Conservation (phyloP, 2,888 invertebrate genomes). For the Parnassius apollo region DNA sequence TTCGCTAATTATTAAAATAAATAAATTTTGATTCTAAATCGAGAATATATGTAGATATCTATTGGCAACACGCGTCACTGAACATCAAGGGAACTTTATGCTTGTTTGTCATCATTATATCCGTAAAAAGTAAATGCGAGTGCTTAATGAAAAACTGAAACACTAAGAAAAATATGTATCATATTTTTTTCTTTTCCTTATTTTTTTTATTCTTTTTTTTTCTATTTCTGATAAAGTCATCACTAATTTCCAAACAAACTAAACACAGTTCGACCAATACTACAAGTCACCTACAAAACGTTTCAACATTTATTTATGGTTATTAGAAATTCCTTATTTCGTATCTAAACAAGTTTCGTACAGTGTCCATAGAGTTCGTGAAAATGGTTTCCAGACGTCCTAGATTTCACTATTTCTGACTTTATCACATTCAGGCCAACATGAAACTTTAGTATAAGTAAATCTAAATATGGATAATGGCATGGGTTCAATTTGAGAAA, state of each 20-base stretch:
- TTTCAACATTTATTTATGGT: constrained; percentile 1
- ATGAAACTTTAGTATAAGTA: constrained; percentile 9
- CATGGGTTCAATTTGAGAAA: constrained; percentile 4
- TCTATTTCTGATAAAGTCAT: not conserved
- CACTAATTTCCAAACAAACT: not conserved
- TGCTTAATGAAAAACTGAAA: too few relatives aligned
- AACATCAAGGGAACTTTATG: too few relatives aligned
- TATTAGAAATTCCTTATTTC: not conserved
- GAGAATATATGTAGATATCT: too few relatives aligned
- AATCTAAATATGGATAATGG: constrained; percentile 9
- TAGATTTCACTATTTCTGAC: constrained; percentile 19
- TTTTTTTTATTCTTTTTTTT: too few relatives aligned
- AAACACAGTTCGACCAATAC: not conserved
- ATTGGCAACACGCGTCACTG: too few relatives aligned
- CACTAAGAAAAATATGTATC: too few relatives aligned
- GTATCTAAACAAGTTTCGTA: not conserved
- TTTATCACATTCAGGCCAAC: constrained; percentile 9
- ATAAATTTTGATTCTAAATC: too few relatives aligned
- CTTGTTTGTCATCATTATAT: too few relatives aligned
- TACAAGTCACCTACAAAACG: not conserved
- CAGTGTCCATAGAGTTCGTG: constrained; percentile 1
- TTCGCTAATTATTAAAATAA: too few relatives aligned
- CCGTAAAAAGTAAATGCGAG: too few relatives aligned
- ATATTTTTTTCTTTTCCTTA: too few relatives aligned
- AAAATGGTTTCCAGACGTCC: constrained; percentile 13